Evolutionary conservation across 2,888 invertebrate genomes (phyloP).

Genomic region (Megaustenia siamemsis): DNA sequence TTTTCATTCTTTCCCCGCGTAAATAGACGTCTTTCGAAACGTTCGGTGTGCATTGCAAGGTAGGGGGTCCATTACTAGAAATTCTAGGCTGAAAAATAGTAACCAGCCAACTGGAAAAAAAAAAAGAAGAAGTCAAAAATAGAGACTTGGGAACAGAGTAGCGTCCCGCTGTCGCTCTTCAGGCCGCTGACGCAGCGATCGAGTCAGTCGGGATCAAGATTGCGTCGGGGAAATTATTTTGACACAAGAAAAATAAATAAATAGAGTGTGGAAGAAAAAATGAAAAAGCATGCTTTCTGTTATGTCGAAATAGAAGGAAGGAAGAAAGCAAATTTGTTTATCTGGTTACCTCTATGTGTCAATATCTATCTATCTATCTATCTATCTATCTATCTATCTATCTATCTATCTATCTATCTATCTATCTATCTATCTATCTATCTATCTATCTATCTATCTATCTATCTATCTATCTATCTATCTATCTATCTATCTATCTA

Average conservation of each 20-base stretch:
- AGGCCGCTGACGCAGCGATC: slow-evolving; percentile 16
- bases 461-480: background rate
- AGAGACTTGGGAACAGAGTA: background rate
- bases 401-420: too few relatives aligned
- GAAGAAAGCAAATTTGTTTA: too few relatives aligned
- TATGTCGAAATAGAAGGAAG: too few relatives aligned
- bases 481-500: background rate
- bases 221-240: background rate
- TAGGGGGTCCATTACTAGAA: slow-evolving; percentile 29
- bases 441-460: background rate
- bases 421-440: too few relatives aligned
- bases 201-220: background rate
- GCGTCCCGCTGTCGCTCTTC: slow-evolving; percentile 23
- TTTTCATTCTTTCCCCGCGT: background rate
- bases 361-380: too few relatives aligned
- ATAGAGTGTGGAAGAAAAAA: background rate
- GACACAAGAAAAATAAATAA: background rate
- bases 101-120: slow-evolving; percentile 40
- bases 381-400: too few relatives aligned
- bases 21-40: slow-evolving; percentile 5
- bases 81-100: slow-evolving; percentile 19
- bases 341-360: too few relatives aligned
- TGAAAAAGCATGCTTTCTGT: background rate
- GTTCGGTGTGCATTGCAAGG: slow-evolving; percentile 26
- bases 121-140: slow-evolving; percentile 16